These are phyloP conservation scores for Philopedon plagiatum DNA, from an alignment of 2,888 invertebrate genomes.

Conservation along the genomic window DNA sequence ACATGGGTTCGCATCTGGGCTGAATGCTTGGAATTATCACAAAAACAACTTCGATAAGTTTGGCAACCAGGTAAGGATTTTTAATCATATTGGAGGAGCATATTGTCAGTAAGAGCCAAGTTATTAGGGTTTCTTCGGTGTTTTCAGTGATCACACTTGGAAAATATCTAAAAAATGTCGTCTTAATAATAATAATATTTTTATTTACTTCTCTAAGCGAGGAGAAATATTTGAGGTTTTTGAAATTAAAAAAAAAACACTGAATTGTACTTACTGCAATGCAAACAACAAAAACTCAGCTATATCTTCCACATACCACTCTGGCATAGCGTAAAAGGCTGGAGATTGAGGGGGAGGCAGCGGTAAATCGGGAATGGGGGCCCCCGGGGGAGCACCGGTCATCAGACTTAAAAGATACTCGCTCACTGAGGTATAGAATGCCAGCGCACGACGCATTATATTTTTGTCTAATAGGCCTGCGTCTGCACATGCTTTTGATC, in stretches of 20 bases:
- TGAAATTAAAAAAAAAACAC: neutral
- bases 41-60: conserved; percentile 92
- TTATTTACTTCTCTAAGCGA: no score
- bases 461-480: conserved; percentile 89
- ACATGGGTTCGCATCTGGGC: conserved; percentile 71
- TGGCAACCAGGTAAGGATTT: conserved; percentile 97
- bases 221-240: no score
- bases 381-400: conserved; percentile 71
- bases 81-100: conserved; percentile 92
- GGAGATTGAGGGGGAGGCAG: conserved; percentile 76
- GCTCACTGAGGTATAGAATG: conserved; percentile 90
- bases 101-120: conserved; percentile 90
- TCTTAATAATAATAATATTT: no score
- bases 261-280: conserved; percentile 84
- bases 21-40: conserved; percentile 82
- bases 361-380: conserved; percentile 71
- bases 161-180: conserved; percentile 76
- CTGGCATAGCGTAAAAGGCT: conserved; percentile 92
- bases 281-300: conserved; percentile 96
- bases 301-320: conserved; percentile 98
- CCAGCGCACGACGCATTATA: conserved; percentile 84
- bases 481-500: conserved; percentile 93
- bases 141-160: conserved; percentile 82
- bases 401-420: conserved; percentile 81
- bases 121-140: conserved; percentile 87